These are phyloP conservation scores for Platycercus adscitus DNA, from an alignment of 2,113 vertebrate species.

Conservation along the genomic window DNA sequence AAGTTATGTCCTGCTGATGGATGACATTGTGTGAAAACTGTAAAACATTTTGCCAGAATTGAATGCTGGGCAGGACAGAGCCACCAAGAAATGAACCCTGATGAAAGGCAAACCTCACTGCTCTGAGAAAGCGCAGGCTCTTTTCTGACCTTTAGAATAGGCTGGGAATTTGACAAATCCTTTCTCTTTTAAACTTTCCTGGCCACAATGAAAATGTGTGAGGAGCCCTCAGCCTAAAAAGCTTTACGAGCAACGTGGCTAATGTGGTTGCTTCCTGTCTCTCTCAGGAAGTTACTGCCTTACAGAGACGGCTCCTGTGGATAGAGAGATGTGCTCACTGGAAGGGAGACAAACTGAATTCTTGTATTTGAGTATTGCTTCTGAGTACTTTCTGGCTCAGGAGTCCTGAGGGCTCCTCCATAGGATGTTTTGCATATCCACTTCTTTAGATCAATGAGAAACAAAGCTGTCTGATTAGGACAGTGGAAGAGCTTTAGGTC, in stretches of 20 bases:
- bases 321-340: background rate
- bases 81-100: background rate
- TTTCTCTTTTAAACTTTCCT: background rate
- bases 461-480: background rate
- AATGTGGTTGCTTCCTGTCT: background rate
- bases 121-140: background rate
- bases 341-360: background rate
- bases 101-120: background rate
- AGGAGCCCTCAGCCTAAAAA: background rate
- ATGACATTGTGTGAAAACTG: background rate
- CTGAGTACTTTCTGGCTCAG: background rate
- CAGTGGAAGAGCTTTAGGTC: background rate
- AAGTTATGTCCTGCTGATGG: background rate
- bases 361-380: background rate
- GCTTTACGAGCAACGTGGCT: background rate
- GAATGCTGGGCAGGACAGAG: background rate
- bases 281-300: background rate
- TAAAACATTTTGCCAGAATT: constrained; percentile 2
- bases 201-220: background rate
- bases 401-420: background rate
- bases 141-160: background rate
- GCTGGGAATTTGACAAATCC: background rate
- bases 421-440: background rate
- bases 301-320: background rate
- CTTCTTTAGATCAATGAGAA: background rate